Conservation (phyloP, 1,140 invertebrate species). For the Brachionus calyciflorus region DNA sequence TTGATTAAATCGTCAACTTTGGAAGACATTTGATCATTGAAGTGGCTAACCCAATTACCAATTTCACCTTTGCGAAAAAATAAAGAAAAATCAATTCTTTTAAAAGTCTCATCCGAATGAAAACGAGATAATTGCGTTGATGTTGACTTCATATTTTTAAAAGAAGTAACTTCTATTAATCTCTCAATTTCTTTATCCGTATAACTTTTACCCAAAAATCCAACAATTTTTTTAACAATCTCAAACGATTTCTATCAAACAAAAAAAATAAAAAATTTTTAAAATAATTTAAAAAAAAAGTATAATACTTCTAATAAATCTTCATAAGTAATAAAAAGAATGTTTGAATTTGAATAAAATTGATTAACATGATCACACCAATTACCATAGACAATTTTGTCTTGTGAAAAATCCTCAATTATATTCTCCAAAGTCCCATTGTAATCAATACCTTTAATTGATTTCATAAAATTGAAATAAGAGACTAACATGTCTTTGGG, state of each 20-base stretch:
- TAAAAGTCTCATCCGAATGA: background rate
- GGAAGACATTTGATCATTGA: constrained; percentile 14
- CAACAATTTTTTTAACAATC: background rate
- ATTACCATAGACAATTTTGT: constrained; percentile 23
- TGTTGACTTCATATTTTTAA: constrained; percentile 17
- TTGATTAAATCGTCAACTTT: background rate
- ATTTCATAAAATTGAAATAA: background rate
- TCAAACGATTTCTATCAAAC: background rate
- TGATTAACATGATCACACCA: constrained; percentile 41
- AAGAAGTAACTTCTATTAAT: background rate
- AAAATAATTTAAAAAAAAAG: background rate
- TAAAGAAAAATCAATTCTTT: background rate
- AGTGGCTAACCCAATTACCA: background rate
- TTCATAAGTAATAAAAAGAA: constrained; percentile 14
- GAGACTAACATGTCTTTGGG: constrained; percentile 37
- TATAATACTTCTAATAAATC: constrained; percentile 30
- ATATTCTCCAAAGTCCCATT: background rate
- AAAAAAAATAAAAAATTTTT: background rate
- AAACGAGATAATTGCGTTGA: background rate
- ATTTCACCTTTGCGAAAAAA: constrained; percentile 36
- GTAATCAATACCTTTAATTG: background rate
- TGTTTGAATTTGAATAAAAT: background rate
- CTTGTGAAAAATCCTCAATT: background rate
- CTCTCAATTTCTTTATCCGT: background rate
- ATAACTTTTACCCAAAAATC: background rate